These are phyloP conservation scores for Drosophila antonietae DNA, from an alignment of 2,888 invertebrate genomes.

Conservation along the genomic window DNA sequence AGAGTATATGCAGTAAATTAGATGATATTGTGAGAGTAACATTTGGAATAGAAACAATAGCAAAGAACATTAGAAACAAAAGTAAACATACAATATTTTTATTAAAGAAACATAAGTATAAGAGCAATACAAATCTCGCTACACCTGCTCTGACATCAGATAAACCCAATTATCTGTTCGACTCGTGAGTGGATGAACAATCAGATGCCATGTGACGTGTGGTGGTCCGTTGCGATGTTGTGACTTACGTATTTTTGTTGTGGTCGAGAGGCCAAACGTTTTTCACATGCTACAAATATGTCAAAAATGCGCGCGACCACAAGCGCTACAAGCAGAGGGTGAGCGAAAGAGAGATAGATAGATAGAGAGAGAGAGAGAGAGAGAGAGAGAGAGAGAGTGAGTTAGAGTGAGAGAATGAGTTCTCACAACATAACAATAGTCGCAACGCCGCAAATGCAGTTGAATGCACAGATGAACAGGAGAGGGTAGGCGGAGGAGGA, in stretches of 20 bases:
- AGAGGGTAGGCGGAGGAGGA: accelerated
- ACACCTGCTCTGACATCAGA: background rate
- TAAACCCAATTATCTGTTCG: background rate
- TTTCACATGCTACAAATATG: constrained; percentile 62
- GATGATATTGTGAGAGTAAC: background rate
- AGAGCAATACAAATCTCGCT: background rate
- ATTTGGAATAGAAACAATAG: background rate
- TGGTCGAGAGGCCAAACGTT: constrained; percentile 35
- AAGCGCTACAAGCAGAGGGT: background rate
- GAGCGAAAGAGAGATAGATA: constrained; percentile 18
- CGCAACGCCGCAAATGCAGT: constrained; percentile 11
- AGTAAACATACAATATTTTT: too few relatives aligned
- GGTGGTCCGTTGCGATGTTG: constrained; percentile 16
- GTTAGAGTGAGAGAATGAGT: constrained; percentile 2
- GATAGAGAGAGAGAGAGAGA: background rate
- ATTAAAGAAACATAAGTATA: background rate
- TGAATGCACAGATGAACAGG: background rate
- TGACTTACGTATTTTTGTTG: constrained; percentile 14
- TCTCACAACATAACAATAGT: constrained; percentile 11
- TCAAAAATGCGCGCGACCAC: constrained; percentile 60
- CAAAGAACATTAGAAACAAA: too few relatives aligned
- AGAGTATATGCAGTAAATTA: background rate
- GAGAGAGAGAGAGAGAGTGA: constrained; percentile 1
- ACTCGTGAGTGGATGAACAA: background rate
- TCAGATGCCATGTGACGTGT: constrained; percentile 39